Evolutionary conservation across 2,888 invertebrate species (phyloP), one percentile per base, ranked within the genome.

Genomic region (Allolobophora icterica): DNA sequence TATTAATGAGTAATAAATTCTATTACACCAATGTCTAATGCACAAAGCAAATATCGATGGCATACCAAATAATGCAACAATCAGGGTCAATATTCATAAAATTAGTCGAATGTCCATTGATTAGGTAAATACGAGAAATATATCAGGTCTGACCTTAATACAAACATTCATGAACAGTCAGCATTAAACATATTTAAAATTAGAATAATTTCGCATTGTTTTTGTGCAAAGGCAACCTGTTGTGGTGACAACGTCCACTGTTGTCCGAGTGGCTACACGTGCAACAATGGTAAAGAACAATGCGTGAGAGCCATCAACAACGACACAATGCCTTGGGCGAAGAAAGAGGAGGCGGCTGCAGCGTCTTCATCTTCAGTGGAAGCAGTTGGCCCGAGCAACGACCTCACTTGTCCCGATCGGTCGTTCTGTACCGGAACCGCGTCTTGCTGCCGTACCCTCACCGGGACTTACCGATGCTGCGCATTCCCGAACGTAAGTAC

Each of bases 251-350:
- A 71, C 30, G 71, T n/a, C n/a, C 71, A 71, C 71, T 71, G 71
- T 71, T 71, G 71, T 71, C 71, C 71, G 71, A 71, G 17, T 71
- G 71, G 71, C 71, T 71, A 71, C 71, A n/a, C n/a, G 71, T 71
- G 71, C 71, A 30, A 71, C 71, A n/a, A 30, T 0, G 71, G 4
- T 71, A 71, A 71, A 13, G n/a, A n/a, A n/a, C 30, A 71, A 6
- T 71, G 71, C n/a, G 71, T 71, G 30, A 71, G 71, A 71, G 71
- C 71, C n/a, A 71, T n/a, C n/a, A 71, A 71, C 71, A 71, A 71
- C n/a, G 30, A 71, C 11, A 71, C 71, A n/a, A 71, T 71, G 2
- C n/a, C 71, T 1, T 71, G 71, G 71, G 71, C 71, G 11, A n/a
- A n/a, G n/a, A 71, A 71, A n/a, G 30, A n/a, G 71, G 5, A 3